Base-by-base conservation (phyloP, 2,888 invertebrate genomes). In the Iphiclides podalirius region DNA sequence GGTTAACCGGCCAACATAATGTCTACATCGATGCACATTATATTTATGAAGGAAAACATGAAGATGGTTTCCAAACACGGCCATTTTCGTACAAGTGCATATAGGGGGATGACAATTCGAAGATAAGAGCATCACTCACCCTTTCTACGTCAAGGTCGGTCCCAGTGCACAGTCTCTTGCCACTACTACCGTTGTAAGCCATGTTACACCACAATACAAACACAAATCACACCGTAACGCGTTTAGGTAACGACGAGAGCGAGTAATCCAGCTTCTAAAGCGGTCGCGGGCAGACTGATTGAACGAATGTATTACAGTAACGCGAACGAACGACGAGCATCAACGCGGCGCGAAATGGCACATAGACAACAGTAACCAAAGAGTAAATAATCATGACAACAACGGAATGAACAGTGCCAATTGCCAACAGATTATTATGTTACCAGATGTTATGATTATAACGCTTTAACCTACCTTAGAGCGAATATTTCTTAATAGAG, bases 131-230 rank as follows among this genome's bases (percentile, higher is more conserved):
- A 52, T 57, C 58, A 78, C 82, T 79, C 59, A 89, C 89, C 86
- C 89, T 85, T 79, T 89, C 89, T 40, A 88, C 85, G 65, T 89
- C 88, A 59, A 88, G 70, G 58, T 89, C 89, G 54, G 84, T 83
- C 55, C 86, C 87, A 59, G 87, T 81, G 69, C 89, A 89, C 71
- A 88, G 82, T 84, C 89, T 86, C 75, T 89, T 89, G 72, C 82
- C 85, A 79, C 91, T 90, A 89, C 92, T 91, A 75, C 92, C 92
- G 90, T 92, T 92, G 90, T 92, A 92, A 91, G 92, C 92, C 92
- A 92, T 92, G 81, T 86, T 91, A 89, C 81, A 91, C 89, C 90
- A 91, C 90, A 89, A 89, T 88, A 86, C 83, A 84, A 84, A 85
- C 84, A 88, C 85, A 77, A 84, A 86, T 82, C 86, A 88, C 87